Base-by-base conservation (phyloP, 1,140 invertebrate species). In the Sinella curviseta region DNA sequence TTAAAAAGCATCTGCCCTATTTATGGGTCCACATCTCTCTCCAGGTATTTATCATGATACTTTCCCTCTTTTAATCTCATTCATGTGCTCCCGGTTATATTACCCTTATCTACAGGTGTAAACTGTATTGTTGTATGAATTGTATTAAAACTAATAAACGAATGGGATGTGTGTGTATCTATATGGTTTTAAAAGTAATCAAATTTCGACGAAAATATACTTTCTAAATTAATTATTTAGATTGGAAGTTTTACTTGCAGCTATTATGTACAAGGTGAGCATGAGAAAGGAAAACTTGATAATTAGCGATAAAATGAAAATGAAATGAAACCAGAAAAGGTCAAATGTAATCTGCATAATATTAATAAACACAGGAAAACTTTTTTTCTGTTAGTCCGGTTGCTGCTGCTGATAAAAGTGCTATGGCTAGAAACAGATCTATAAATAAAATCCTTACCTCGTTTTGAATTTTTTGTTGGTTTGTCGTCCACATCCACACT, bases 161-260 rank as follows among this genome's bases (percentile, higher is more conserved):
- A 31, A 30, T 70, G 31, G 1, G 8, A 14, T 30, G 12, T 12
- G 30, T 33, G 12, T 4, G 3, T 70, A 30, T 31, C 31, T 70
- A 24, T n/a, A 14, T 70, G n/a, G n/a, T 70, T 3, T 14, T 2
- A 33, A 30, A 70, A 31, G 30, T 70, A 33, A 31, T 70, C 30
- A 70, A 70, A 17, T 70, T 70, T 33, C 12, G 12, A 12, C 8
- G 31, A 70, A 70, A 70, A 70, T 31, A 33, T 14, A 20, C 39
- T 70, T 70, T 70, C 12, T 31, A n/a, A 70, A 31, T 70, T 70
- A 70, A 70, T 70, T 70, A 70, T 70, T 70, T 8, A 70, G 12
- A 70, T 70, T 70, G 65, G 2, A 14, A 70, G 24, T 70, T 70
- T 70, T 30, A n/a, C 65, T 33, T 31, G 8, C 4, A 70, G 65